phyloP scores from a whole-genome alignment of 2,113 vertebrate species.

The Chionis minor region DNA sequence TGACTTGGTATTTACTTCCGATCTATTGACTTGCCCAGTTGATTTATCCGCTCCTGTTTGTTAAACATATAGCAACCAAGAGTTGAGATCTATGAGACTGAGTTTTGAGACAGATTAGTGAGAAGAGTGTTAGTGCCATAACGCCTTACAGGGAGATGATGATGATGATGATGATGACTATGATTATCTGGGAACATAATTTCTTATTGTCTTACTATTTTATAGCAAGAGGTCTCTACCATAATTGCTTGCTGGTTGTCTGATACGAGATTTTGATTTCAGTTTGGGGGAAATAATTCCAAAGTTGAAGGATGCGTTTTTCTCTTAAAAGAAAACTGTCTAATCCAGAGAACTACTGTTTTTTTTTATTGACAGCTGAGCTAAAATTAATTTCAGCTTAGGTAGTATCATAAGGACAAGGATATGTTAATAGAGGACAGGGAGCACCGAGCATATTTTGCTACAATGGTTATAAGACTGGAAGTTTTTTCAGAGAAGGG shows the following conservation, averaged over 20 bases:
- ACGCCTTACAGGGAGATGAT: not conserved
- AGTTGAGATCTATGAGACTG: not conserved
- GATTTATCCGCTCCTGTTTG: not conserved
- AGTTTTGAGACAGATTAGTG: not conserved
- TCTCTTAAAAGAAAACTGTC: not conserved
- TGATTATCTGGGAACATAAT: not conserved
- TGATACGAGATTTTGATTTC: not conserved
- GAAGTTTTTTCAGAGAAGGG: not conserved
- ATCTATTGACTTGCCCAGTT: not conserved
- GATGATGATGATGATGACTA: not conserved
- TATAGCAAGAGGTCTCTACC: not conserved
- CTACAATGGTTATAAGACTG: not conserved
- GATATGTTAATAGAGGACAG: not conserved
- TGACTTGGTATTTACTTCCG: constrained; percentile 20
- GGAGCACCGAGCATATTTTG: not conserved
- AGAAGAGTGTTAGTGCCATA: not conserved
- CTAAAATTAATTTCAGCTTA: not conserved
- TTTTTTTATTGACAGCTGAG: not conserved
- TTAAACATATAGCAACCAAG: not conserved
- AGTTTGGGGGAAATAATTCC: not conserved
- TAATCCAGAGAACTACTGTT: not conserved
- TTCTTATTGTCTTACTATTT: not conserved
- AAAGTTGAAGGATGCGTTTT: not conserved
- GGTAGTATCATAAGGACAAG: not conserved
- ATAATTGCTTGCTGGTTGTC: not conserved